Evolutionary conservation across 2,113 vertebrate species (phyloP).

Genomic region (Triplophysa dalaica): DNA sequence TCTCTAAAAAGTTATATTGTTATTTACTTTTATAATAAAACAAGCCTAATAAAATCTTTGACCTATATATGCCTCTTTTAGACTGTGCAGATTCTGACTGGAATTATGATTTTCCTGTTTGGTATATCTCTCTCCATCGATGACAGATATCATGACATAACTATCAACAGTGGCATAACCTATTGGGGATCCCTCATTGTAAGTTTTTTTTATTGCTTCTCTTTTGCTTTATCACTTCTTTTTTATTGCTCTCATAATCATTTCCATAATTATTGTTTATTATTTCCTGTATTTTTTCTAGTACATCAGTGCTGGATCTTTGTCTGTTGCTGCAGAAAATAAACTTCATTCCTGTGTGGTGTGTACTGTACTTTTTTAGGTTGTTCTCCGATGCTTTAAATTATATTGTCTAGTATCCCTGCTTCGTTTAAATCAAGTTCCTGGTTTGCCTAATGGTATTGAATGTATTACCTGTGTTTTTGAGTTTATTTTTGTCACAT

Average conservation of each 20-base stretch:
- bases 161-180: neutral
- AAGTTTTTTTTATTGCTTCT: neutral
- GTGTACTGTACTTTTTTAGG: neutral
- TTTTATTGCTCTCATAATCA: neutral
- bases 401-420: too few species aligned
- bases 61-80: neutral
- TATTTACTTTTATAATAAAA: too few species aligned
- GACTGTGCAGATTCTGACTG: constrained; percentile 46
- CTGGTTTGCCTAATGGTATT: too few species aligned
- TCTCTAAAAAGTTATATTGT: too few species aligned
- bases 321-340: constrained; percentile 26
- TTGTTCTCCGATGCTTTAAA: neutral
- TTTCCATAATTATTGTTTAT: neutral
- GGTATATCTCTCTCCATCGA: neutral
- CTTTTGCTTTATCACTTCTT: neutral
- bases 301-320: constrained; percentile 44
- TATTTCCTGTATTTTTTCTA: neutral
- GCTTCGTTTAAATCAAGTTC: too few species aligned
- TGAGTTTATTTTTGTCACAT: too few species aligned
- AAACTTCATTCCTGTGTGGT: constrained; percentile 31
- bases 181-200: constrained; percentile 46
- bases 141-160: neutral
- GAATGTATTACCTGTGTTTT: too few species aligned
- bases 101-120: constrained; percentile 5
- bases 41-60: neutral